A percentile compares a stretch with the other conserved stretches of the same genome.
phyloP scores from a whole-genome alignment of 2,888 invertebrate genomes.

The Mythimna loreyi region DNA sequence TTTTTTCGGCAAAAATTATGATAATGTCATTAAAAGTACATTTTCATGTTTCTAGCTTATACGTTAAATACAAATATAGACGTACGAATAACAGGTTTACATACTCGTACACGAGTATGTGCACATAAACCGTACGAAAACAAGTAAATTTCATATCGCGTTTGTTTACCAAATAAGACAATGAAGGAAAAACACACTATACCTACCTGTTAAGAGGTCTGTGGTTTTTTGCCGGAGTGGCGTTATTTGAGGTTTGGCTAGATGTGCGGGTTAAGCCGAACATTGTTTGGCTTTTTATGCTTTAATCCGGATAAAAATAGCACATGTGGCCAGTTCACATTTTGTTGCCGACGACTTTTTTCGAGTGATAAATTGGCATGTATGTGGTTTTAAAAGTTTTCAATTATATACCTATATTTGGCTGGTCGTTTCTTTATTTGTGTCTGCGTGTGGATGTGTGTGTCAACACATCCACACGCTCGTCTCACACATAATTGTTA shows the following conservation, averaged over 20 bases:
- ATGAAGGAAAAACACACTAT: background rate
- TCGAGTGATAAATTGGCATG: slow-evolving; percentile 6
- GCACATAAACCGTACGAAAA: background rate
- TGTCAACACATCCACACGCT: background rate
- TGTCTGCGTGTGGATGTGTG: too few species aligned
- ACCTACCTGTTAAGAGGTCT: slow-evolving; percentile 13
- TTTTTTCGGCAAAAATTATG: too few species aligned
- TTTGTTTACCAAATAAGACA: slow-evolving; percentile 6
- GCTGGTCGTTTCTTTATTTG: background rate
- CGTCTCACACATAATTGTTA: background rate
- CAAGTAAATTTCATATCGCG: background rate
- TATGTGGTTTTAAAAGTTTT: slow-evolving; percentile 2
- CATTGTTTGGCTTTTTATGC: slow-evolving; percentile 34
- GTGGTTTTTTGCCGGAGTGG: slow-evolving; percentile 15
- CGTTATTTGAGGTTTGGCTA: slow-evolving; percentile 28
- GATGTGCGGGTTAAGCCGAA: slow-evolving; percentile 38
- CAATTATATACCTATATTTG: background rate
- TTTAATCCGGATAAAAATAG: slow-evolving; percentile 37
- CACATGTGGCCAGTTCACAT: slow-evolving; percentile 17
- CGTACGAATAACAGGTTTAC: too few species aligned
- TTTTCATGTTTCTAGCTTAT: background rate
- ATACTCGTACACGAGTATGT: too few species aligned
- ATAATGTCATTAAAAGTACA: too few species aligned
- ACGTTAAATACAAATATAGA: background rate
- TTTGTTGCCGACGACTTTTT: slow-evolving; percentile 8